Evolutionary conservation across 2,888 invertebrate species (phyloP), one percentile per base, ranked within the genome.

Genomic region (Thecophora atra): DNA sequence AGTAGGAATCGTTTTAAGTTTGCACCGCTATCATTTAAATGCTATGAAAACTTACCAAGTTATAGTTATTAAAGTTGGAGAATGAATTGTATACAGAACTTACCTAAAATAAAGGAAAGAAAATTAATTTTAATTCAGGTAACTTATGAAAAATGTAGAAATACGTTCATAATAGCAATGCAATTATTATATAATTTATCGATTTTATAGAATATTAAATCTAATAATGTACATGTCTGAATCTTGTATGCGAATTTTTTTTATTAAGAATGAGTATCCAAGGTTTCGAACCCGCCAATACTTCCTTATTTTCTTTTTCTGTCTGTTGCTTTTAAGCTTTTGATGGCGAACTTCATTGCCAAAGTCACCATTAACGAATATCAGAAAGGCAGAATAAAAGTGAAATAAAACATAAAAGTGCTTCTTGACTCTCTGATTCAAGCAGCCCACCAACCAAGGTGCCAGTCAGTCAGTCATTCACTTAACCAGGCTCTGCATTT

Each of bases 21-120:
- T 47, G 47, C n/a, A 17, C 47, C 13, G n/a, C 47, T 13, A n/a
- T 17, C 6, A n/a, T 4, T 47, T 47, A 47, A 30, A 17, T 47
- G 47, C 37, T 17, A n/a, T 5, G n/a, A 58, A 47, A 11, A 68
- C 68, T 68, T 68, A 68, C 68, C 21, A 24, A 28, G 17, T 24
- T 7, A 11, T 26, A 5, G 1, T 6, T n/a, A n/a, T n/a, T n/a
- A n/a, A n/a, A n/a, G n/a, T 44, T 24, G 64, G 15, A 19, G 44
- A 64, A 64, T 56, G 1, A 68, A 26, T 17, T 21, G 7, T 19
- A 24, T 65, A 52, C 21, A 21, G 30, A 69, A 69, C 69, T 69
- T 69, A 69, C 69, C 69, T 69, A 51, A 26, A 70, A 37, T 24
- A 17, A 56, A 26, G 11, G 24, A 56, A n/a, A 70, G 28, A 70